Percentiles rank a stretch among this genome's conserved stretches.
Conservation (phyloP, 1,140 invertebrate species). For the Bradysia coprophila region DNA sequence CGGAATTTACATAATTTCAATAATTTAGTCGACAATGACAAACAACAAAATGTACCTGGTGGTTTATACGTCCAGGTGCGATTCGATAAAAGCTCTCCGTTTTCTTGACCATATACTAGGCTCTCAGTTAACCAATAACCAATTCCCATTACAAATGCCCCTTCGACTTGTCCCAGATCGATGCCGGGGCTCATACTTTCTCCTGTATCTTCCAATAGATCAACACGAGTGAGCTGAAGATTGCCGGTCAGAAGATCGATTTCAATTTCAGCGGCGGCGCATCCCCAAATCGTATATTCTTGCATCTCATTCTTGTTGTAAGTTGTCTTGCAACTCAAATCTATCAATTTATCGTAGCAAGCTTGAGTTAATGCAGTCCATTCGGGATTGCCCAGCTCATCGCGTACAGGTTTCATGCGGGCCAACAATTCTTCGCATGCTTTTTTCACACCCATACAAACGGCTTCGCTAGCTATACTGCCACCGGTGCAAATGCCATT, state of each 20-base stretch:
- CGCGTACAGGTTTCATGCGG: conserved; percentile 39
- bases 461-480: conserved; percentile 48
- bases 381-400: conserved; percentile 33
- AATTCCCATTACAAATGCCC: conserved; percentile 63
- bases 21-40: too few relatives aligned
- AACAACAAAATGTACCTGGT: too few relatives aligned
- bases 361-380: conserved; percentile 46
- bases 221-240: conserved; percentile 35
- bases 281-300: conserved; percentile 35
- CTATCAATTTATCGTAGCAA: conserved; percentile 34
- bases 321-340: conserved; percentile 39
- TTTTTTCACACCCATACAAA: conserved; percentile 40
- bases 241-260: conserved; percentile 57
- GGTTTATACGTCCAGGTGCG: conserved; percentile 67
- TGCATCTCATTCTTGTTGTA: conserved; percentile 23
- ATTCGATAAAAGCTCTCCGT: conserved; percentile 47
- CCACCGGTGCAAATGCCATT: conserved; percentile 34
- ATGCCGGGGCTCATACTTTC: conserved; percentile 51
- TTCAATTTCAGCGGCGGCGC: conserved; percentile 43
- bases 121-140: conserved; percentile 62
- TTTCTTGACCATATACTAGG: conserved; percentile 37
- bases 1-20: too few relatives aligned
- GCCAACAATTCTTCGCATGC: conserved; percentile 43
- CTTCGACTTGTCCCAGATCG: conserved; percentile 59
- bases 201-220: conserved; percentile 57